Evolutionary conservation across 2,888 invertebrate genomes (phyloP), one percentile per base, ranked within the genome.

Genomic region (Argyresthia albistria): DNA sequence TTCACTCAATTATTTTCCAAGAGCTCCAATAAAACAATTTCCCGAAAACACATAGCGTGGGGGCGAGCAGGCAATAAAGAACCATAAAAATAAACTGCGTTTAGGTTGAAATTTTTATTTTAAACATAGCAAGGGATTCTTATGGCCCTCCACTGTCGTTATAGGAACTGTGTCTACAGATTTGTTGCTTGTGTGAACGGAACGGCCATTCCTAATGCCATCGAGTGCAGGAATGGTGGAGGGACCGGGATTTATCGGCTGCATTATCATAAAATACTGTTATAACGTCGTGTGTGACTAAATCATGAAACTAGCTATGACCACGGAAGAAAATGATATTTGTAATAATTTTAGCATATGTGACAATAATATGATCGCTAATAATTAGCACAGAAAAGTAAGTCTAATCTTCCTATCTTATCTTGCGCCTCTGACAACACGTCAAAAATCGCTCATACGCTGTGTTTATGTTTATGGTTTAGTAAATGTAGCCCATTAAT

Each of bases 111-210:
- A 84, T 83, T 86, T 86, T 86, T 86, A 86, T 86, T 86, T 86
- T 86, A 86, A 86, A 86, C 86, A 86, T 86, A 79, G 86, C 65
- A 76, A 80, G 86, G 84, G 86, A 84, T 79, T 80, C 74, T 80
- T 80, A 82, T 80, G 80, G 81, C 76, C 69, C 79, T 74, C 76
- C 74, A 71, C 77, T 69, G 80, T 77, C 82, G 77, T 15, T 66
- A 65, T 58, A 59, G 59, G 59, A 67, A 65, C 76, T 74, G 80
- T 82, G 79, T 76, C 75, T 76, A 73, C 70, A 81, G 80, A 84
- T 84, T 84, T 83, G 83, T 70, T 62, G 73, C 63, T 70, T 63
- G 64, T 58, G 66, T 62, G 76, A 59, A 14, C 59, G 64, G 64
- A 65, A 65, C 55, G 70, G 70, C 67, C 66, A 70, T 59, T 60